Conservation (phyloP, 2,113 vertebrate genomes). For the Saguinus imperator region DNA sequence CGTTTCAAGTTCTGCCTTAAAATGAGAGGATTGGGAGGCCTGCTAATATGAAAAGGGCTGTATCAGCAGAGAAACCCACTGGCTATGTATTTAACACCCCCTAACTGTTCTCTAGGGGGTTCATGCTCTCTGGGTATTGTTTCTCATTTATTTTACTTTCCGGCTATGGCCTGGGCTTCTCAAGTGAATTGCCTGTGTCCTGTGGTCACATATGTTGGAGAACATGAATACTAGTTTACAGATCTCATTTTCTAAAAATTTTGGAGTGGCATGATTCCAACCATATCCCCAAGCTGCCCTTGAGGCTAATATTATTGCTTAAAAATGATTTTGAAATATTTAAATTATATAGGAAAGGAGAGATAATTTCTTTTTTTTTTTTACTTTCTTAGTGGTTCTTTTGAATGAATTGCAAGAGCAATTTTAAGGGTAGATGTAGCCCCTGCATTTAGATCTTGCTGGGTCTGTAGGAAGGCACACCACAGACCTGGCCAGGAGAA, state of each 20-base stretch:
- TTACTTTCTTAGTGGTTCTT: slow-evolving; percentile 33
- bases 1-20: background rate
- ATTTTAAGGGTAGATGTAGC: background rate
- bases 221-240: background rate
- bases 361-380: background rate
- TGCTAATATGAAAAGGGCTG: background rate
- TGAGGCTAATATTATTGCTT: background rate
- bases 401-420: background rate
- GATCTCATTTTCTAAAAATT: background rate
- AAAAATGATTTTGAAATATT: slow-evolving; percentile 25
- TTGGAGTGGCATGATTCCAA: background rate
- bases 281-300: background rate
- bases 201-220: slow-evolving; percentile 21
- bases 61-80: background rate
- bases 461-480: background rate
- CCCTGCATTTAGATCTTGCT: background rate
- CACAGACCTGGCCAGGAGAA: background rate
- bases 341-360: slow-evolving; percentile 29
- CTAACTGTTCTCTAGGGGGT: background rate
- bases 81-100: background rate
- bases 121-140: background rate
- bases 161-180: background rate
- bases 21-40: background rate
- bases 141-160: slow-evolving; percentile 31
- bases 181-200: background rate